Evolutionary conservation across 53 echinoderm and acorn worm genomes (phyloP).

Genomic region (Luidia sarsii): DNA sequence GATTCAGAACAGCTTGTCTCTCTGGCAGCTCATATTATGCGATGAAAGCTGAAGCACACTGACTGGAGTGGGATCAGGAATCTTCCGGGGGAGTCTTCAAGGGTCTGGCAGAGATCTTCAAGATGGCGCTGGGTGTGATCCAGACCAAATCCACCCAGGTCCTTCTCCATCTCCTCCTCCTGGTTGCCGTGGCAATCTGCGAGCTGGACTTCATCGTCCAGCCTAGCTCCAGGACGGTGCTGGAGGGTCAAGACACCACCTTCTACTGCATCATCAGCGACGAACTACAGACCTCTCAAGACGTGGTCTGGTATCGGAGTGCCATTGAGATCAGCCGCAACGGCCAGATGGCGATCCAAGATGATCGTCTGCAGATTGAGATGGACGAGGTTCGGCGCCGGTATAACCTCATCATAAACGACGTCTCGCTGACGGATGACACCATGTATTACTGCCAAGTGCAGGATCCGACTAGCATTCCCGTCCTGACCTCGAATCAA

Average conservation of each 20-base stretch:
- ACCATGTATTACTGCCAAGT: constrained; percentile 67
- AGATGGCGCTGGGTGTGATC: constrained; percentile 8
- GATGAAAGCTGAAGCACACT: too few species aligned
- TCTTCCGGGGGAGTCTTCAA: too few species aligned
- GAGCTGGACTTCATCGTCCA: constrained; percentile 6
- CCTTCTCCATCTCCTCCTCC: background rate
- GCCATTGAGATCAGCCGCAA: constrained; percentile 57
- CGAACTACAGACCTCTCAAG: constrained; percentile 36
- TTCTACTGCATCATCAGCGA: constrained; percentile 69
- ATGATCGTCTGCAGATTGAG: constrained; percentile 45
- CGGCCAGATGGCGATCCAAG: constrained; percentile 23
- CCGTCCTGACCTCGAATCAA: constrained; percentile 23
- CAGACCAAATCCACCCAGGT: constrained; percentile 10
- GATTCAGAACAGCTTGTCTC: too few species aligned
- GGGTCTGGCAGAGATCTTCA: too few species aligned
- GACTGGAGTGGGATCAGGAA: too few species aligned
- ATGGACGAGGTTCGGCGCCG: constrained; percentile 54
- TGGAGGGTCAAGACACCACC: constrained; percentile 63
- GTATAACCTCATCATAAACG: constrained; percentile 77
- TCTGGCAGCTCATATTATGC: too few species aligned
- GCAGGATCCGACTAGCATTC: background rate
- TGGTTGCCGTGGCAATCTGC: background rate
- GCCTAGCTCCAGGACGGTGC: constrained; percentile 48
- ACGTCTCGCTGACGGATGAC: constrained; percentile 70
- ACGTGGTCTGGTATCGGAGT: constrained; percentile 70